Evolutionary conservation across 2,797 vertebrate species (phyloP).

Genomic region (Cyprinella venusta): DNA sequence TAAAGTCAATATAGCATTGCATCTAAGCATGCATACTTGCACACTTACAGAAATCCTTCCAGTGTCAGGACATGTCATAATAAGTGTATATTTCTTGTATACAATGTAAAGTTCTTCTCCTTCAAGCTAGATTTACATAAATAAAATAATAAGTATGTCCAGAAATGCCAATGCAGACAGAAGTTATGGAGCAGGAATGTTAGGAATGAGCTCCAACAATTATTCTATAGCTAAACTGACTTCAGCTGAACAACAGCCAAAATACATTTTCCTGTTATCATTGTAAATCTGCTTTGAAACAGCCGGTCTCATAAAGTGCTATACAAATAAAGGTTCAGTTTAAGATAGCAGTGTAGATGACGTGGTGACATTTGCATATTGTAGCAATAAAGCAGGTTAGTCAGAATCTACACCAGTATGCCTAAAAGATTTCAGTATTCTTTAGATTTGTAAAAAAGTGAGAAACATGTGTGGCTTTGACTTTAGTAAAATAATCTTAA

Average conservation of each 20-base stretch:
- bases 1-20: constrained; percentile 12
- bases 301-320: neutral
- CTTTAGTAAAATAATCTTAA: neutral
- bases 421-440: neutral
- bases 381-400: constrained; percentile 24
- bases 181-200: neutral
- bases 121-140: constrained; percentile 16
- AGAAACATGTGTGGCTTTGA: neutral
- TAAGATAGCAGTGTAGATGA: neutral
- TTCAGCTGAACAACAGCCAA: no score
- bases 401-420: constrained; percentile 5
- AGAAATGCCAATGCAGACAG: neutral
- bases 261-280: neutral
- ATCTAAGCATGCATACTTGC: constrained; percentile 26
- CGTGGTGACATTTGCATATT: constrained; percentile 17
- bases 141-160: neutral
- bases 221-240: neutral
- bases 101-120: constrained; percentile 17
- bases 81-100: constrained; percentile 24
- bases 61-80: constrained; percentile 55
- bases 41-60: constrained; percentile 40
- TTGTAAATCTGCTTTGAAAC: neutral
- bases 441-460: constrained; percentile 7
- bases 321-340: neutral
- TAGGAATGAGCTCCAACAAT: neutral